A percentile compares a stretch with the other conserved stretches of the same genome.
Evolutionary conservation across 1,140 invertebrate genomes (phyloP).

Genomic region (Lepidostoma basale): DNA sequence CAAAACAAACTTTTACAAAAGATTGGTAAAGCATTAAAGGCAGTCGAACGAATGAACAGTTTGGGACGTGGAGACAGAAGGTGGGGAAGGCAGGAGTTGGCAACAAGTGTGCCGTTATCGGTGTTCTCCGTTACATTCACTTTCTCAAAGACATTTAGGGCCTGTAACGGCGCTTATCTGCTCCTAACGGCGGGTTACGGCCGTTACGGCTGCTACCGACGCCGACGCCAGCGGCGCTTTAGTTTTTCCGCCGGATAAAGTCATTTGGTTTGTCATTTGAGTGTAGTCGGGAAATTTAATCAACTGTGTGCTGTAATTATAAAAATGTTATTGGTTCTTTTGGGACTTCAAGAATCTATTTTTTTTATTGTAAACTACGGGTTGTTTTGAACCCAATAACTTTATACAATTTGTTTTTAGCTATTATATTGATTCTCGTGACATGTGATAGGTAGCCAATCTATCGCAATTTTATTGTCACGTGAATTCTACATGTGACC

Average conservation of each 20-base stretch:
- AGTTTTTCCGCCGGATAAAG: neutral
- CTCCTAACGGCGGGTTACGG: constrained; percentile 8
- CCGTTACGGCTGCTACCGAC: constrained; percentile 1
- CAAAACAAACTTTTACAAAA: no score
- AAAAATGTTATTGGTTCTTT: no score
- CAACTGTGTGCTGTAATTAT: constrained; percentile 2
- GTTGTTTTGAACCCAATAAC: no score
- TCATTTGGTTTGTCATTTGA: neutral
- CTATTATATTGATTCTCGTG: no score
- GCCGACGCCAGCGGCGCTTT: neutral
- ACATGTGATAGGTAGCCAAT: no score
- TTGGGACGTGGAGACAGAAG: no score
- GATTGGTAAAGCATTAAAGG: neutral
- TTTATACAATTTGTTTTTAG: no score
- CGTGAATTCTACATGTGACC: no score
- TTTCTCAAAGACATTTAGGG: constrained; percentile 31
- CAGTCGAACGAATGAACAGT: neutral
- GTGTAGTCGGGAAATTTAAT: constrained; percentile 12
- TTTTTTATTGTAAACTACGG: no score
- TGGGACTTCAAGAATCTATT: no score
- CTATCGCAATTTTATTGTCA: no score
- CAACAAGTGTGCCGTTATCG: constrained; percentile 38
- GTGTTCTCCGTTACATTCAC: constrained; percentile 36
- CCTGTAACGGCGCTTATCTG: constrained; percentile 32
- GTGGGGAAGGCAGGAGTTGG: neutral